phyloP scores from a whole-genome alignment of 2,888 invertebrate genomes.

The Rhagophthalmus giganteus region DNA sequence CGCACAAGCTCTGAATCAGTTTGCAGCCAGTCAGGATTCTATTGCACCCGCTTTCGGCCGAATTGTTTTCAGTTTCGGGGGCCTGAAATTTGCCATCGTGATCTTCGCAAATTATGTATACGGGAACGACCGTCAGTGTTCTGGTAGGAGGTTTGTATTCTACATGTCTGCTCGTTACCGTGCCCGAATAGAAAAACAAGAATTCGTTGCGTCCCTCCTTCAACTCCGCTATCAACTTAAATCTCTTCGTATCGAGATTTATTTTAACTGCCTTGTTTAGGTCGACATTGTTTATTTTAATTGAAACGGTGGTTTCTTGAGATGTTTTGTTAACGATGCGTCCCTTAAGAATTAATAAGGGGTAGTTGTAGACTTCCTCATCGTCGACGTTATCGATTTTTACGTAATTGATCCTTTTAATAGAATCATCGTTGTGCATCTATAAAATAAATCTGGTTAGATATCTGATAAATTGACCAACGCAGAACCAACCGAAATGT shows the following conservation, averaged over 20 bases:
- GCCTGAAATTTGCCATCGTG: conserved; percentile 79
- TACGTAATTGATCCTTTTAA: too few relatives aligned
- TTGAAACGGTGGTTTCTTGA: too few relatives aligned
- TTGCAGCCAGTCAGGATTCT: conserved; percentile 77
- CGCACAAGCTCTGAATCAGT: conserved; percentile 82
- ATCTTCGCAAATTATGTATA: conserved; percentile 81
- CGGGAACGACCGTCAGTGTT: conserved; percentile 70
- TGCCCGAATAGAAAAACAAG: conserved; percentile 59
- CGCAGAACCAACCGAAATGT: too few relatives aligned
- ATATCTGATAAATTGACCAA: too few relatives aligned
- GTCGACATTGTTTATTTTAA: too few relatives aligned
- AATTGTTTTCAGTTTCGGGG: conserved; percentile 56
- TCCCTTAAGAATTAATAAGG: too few relatives aligned
- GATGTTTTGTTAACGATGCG: too few relatives aligned
- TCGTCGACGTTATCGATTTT: too few relatives aligned
- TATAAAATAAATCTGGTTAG: too few relatives aligned
- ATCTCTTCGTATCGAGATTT: neutral
- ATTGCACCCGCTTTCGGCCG: conserved; percentile 71
- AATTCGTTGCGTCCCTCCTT: neutral
- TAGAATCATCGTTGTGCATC: too few relatives aligned
- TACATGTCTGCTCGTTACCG: conserved; percentile 58
- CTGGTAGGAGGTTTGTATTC: conserved; percentile 63
- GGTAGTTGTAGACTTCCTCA: too few relatives aligned
- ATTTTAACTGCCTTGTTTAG: neutral
- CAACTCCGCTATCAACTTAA: conserved; percentile 1